Conservation (phyloP, 2,113 vertebrate genomes). For the Hippopotamus amphibius region DNA sequence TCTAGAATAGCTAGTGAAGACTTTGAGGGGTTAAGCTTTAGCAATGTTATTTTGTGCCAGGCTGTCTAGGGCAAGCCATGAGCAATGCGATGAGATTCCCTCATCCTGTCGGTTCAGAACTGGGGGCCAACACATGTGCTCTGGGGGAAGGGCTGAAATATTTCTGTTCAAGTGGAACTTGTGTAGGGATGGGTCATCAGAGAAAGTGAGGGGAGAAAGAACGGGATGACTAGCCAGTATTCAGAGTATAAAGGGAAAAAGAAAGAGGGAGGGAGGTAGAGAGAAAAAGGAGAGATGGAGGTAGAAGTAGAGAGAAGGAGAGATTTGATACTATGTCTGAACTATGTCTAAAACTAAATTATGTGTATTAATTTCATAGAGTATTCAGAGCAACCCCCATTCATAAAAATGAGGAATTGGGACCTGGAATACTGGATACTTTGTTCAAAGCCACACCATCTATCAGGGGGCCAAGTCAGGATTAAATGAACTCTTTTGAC, state of each 20-base stretch:
- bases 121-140: neutral
- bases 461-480: neutral
- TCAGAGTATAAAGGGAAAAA: constrained; percentile 14
- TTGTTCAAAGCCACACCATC: neutral
- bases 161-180: neutral
- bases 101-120: neutral
- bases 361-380: neutral
- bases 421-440: neutral
- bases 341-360: neutral
- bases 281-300: neutral
- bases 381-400: neutral
- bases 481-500: neutral
- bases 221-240: neutral
- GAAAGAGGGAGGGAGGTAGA: neutral
- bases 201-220: neutral
- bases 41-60: neutral
- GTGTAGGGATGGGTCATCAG: no score
- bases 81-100: neutral
- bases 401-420: neutral
- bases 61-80: neutral
- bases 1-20: neutral
- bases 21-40: neutral
- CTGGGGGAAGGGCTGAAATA: neutral
- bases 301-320: neutral
- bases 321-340: accelerated